These are phyloP conservation scores for Crossaster papposus DNA, from an alignment of 53 echinoderm and acorn worm genomes.

Conservation along the genomic window DNA sequence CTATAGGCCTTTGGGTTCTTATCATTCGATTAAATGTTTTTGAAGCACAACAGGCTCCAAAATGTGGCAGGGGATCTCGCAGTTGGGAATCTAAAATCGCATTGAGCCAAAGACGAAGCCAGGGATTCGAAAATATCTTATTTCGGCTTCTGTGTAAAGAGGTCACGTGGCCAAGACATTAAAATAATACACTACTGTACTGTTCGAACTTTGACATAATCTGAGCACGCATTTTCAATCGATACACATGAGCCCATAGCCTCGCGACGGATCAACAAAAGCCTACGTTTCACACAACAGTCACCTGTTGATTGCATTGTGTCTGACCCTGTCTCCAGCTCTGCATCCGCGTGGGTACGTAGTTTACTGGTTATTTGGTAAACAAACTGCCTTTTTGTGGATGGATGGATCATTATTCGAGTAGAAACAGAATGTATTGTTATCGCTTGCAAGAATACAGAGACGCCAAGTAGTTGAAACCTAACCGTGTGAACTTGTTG, in stretches of 20 bases:
- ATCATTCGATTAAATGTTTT: too few relatives aligned
- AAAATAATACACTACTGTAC: conserved; percentile 13
- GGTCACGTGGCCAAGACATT: conserved; percentile 56
- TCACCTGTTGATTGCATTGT: not conserved
- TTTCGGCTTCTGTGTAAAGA: conserved; percentile 15
- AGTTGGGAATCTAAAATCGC: too few relatives aligned
- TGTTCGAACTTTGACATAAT: conserved; percentile 17
- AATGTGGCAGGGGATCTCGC: too few relatives aligned
- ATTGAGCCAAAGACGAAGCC: too few relatives aligned
- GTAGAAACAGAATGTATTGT: not conserved
- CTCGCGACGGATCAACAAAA: conserved; percentile 16
- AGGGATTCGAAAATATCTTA: not conserved
- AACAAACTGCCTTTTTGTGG: too few relatives aligned
- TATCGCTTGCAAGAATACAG: not conserved
- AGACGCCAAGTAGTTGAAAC: not conserved
- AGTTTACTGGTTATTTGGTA: conserved; percentile 39
- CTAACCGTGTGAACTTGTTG: not conserved
- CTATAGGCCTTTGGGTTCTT: too few relatives aligned
- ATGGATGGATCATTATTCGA: conserved; percentile 20
- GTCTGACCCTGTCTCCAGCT: not conserved
- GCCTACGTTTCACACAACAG: not conserved
- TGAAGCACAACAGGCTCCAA: too few relatives aligned
- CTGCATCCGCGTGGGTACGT: not conserved
- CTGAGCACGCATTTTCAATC: not conserved
- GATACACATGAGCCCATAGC: too few relatives aligned